phyloP scores from a whole-genome alignment of 2,797 vertebrate species.

The Chaetodon trifasciatus region DNA sequence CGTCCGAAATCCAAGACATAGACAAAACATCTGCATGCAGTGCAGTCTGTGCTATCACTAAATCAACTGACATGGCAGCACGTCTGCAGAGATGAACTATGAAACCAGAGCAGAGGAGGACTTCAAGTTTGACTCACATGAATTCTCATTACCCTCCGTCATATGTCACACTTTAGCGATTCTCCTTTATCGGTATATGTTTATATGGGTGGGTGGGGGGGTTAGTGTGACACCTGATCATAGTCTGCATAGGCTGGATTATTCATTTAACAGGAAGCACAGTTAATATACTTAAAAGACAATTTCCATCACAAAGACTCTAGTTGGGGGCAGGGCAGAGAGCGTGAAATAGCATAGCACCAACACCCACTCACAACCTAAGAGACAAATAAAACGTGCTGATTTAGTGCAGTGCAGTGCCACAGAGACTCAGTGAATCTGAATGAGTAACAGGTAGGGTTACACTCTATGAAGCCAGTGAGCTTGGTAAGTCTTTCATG shows the following conservation, averaged over 20 bases:
- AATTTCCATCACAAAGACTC: constrained; percentile 39
- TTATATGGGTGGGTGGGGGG: background rate
- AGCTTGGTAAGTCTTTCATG: constrained; percentile 8
- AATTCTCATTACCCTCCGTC: background rate
- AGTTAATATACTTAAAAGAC: constrained; percentile 54
- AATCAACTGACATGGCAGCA: constrained; percentile 46
- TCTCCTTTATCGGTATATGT: constrained; percentile 22
- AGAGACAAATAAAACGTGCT: constrained; percentile 55
- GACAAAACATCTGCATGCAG: constrained; percentile 57
- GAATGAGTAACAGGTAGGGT: constrained; percentile 22
- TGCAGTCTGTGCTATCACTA: constrained; percentile 49
- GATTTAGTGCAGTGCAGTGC: constrained; percentile 49
- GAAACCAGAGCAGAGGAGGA: constrained; percentile 26
- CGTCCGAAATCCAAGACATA: constrained; percentile 31
- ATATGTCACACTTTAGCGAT: background rate
- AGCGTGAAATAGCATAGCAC: constrained; percentile 41
- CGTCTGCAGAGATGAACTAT: constrained; percentile 15
- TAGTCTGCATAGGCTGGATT: constrained; percentile 25
- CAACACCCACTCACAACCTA: constrained; percentile 47
- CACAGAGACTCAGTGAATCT: constrained; percentile 27
- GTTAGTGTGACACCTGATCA: constrained; percentile 31
- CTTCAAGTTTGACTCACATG: background rate
- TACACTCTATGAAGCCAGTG: constrained; percentile 10
- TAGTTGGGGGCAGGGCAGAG: constrained; percentile 18
- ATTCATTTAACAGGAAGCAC: constrained; percentile 49